Evolutionary conservation across 2,888 invertebrate species (phyloP).

Genomic region (Deilephila elpenor): DNA sequence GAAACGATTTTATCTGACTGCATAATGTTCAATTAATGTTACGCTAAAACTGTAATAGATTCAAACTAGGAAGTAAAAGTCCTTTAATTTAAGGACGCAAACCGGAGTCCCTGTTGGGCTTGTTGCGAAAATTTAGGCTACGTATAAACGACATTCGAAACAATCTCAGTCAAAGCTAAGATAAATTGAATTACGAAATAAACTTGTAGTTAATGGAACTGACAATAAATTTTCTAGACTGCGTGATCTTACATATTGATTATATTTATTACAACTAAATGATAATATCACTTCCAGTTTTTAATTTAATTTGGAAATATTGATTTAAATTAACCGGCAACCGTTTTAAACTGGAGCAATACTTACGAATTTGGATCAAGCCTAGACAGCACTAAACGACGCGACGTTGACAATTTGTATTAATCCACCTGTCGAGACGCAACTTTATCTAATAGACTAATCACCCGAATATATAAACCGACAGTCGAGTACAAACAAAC

Average conservation of each 20-base stretch:
- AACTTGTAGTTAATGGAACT: background rate
- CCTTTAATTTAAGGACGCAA: slow-evolving; percentile 65
- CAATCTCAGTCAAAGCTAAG: background rate
- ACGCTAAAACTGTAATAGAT: slow-evolving; percentile 55
- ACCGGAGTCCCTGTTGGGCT: slow-evolving; percentile 49
- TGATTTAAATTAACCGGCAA: background rate
- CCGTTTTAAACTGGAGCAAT: background rate
- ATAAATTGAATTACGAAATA: slow-evolving; percentile 15
- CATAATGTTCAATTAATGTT: slow-evolving; percentile 64
- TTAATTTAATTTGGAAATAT: background rate
- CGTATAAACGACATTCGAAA: slow-evolving; percentile 11
- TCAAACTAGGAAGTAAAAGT: slow-evolving; percentile 71
- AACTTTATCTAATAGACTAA: slow-evolving; percentile 63
- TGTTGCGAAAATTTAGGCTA: slow-evolving; percentile 61
- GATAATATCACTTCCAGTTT: background rate
- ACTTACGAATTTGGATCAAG: slow-evolving; percentile 2
- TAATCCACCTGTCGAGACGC: slow-evolving; percentile 58
- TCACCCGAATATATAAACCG: slow-evolving; percentile 53
- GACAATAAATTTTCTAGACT: background rate
- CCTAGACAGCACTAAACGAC: slow-evolving; percentile 38
- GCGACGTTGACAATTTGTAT: slow-evolving; percentile 59
- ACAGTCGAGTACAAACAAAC: slow-evolving; percentile 46
- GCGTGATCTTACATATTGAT: background rate
- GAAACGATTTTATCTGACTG: slow-evolving; percentile 54
- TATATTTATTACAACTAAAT: background rate